Evolutionary conservation across 2,888 invertebrate genomes (phyloP).

Genomic region (Nephrotoma appendiculata): DNA sequence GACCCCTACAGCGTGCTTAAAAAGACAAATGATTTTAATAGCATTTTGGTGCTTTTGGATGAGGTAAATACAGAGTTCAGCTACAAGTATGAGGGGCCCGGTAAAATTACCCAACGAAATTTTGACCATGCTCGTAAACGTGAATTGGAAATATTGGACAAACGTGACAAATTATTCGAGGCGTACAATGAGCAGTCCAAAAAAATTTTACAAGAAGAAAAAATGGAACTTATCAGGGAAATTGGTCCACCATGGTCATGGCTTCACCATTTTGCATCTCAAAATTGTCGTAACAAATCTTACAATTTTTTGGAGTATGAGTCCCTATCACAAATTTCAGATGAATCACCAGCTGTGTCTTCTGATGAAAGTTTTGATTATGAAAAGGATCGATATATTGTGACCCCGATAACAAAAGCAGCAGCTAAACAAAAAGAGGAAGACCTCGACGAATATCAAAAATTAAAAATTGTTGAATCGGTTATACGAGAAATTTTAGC

Average conservation of each 20-base stretch:
- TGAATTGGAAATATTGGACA: slow-evolving; percentile 8
- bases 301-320: slow-evolving; percentile 18
- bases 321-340: slow-evolving; percentile 12
- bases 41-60: slow-evolving; percentile 15
- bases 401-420: not conserved
- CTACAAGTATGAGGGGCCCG: slow-evolving; percentile 13
- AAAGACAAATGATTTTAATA: slow-evolving; percentile 16
- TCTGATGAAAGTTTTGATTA: slow-evolving; percentile 14
- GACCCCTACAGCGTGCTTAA: slow-evolving; percentile 11
- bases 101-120: slow-evolving; percentile 10
- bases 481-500: slow-evolving; percentile 7
- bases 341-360: slow-evolving; percentile 9
- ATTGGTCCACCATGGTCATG: slow-evolving; percentile 20
- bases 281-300: slow-evolving; percentile 13
- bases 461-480: slow-evolving; percentile 1
- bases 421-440: not conserved
- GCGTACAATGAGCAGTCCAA: slow-evolving; percentile 4
- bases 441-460: not conserved
- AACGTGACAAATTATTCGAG: slow-evolving; percentile 9
- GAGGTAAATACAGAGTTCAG: slow-evolving; percentile 12
- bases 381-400: slow-evolving; percentile 9
- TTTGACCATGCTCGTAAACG: slow-evolving; percentile 11
- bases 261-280: slow-evolving; percentile 18
- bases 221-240: slow-evolving; percentile 14
- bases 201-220: slow-evolving; percentile 11